Base-by-base conservation (phyloP, 2,113 vertebrate species). In the Lepisosteus oculatus region DNA sequence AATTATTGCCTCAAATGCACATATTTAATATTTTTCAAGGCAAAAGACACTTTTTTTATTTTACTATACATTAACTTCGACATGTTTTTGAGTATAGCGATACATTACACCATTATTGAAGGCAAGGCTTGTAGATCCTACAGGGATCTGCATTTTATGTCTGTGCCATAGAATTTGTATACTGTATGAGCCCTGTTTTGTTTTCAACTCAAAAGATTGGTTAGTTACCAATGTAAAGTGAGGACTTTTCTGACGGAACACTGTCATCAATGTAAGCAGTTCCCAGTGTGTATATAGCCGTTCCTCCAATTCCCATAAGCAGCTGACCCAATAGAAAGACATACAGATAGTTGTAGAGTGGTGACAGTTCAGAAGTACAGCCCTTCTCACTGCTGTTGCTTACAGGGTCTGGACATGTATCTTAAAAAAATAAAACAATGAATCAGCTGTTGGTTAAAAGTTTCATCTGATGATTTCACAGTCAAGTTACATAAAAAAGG, bases 211-310 rank as follows among this genome's bases (percentile, higher is more conserved):
- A 55, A 15, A 13, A 59, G 5, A 15, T 15, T 13, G 3, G 14
- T 43, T 65, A 56, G 75, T 88, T 85, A 94, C 93, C 92, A 84
- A 94, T 93, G 56, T 93, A 94, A 3, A 93, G 79, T 4, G 92
- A 93, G 74, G 91, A 85, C 61, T 91, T 90, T 78, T 93, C 85
- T 55, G 82, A 88, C 8, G 92, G 85, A 4, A 93, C 89, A 69
- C 89, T 91, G 2, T 93, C 92, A 80, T 94, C 93, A 77, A 94
- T 86, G 78, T 90, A 93, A 54, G 92, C 82, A 62, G 90, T 93
- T 3, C 93, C 93, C 69, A 94, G 69, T 17, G 92, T 94, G 70
- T 92, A 94, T 0, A 94, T 75, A 0, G 92, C 92, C 61, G 92
- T 93, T 65, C 91, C 92, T 81, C 92, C 93, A 29, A 83, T 71